Percentiles rank a stretch among this genome's conserved stretches.
Evolutionary conservation across 1,140 invertebrate species (phyloP).

Genomic region (Neodiprion pinetum): DNA sequence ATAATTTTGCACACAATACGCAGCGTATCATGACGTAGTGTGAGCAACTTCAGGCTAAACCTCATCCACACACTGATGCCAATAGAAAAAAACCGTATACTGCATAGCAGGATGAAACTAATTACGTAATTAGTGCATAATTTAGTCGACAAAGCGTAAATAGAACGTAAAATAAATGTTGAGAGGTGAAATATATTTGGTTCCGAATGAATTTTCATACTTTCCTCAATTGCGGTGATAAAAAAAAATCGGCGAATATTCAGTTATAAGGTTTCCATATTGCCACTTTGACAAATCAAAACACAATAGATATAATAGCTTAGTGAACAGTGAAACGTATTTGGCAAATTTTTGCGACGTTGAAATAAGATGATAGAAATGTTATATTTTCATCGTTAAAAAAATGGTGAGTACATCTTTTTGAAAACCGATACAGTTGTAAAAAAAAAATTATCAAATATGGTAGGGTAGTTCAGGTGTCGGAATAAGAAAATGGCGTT

Average conservation of each 20-base stretch:
- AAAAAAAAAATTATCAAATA: not conserved
- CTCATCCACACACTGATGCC: not conserved
- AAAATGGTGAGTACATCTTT: not conserved
- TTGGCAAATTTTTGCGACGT: conserved; percentile 1
- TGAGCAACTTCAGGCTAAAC: not conserved
- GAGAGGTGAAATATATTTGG: not conserved
- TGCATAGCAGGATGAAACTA: not conserved
- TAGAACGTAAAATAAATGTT: not conserved
- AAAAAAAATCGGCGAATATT: not conserved
- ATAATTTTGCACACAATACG: not conserved
- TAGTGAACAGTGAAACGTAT: not conserved
- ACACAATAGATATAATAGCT: conserved; percentile 2
- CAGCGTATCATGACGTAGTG: not conserved
- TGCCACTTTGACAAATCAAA: conserved; percentile 2
- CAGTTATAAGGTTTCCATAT: not conserved
- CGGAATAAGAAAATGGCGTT: not conserved
- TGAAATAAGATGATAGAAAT: not conserved
- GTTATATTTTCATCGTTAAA: not conserved
- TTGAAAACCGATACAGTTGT: not conserved
- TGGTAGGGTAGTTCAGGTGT: no score
- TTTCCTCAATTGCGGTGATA: not conserved
- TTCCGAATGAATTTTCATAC: not conserved
- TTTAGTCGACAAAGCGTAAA: no score
- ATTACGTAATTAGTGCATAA: not conserved
- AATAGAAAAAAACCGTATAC: not conserved